Evolutionary conservation across 1,140 invertebrate genomes (phyloP), one percentile per base, ranked within the genome.

Genomic region (Chrysomallon squamiferum): DNA sequence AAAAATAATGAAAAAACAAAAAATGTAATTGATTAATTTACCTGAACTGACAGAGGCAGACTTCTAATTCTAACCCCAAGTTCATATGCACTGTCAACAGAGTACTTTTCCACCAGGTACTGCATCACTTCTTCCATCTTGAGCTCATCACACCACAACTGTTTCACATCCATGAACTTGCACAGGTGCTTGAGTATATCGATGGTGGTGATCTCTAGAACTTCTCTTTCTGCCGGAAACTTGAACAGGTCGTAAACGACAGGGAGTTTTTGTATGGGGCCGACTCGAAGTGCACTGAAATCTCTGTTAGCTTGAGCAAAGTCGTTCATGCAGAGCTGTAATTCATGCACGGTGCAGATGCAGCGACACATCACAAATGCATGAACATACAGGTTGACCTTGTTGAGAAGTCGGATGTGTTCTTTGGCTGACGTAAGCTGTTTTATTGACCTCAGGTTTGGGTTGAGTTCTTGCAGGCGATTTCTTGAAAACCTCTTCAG

Each of bases 61-160:
- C 81, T 84, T 30, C 75, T 68, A 4, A 85, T 75, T 41, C 80
- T 68, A 11, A 84, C 74, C 22, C 83, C 83, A n/a, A 85, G 72
- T 13, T 76, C 68, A 61, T 74, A 81, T 2, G 76, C 77, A 65
- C 72, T 69, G 13, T 73, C 65, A 15, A 76, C 75, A 9, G 67
- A 43, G 57, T 77, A 76, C 27, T 64, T 57, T 22, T 79, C 72
- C 35, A 76, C 70, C 22, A 85, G 59, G 57, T 77, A 82, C 11
- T 69, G 62, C 78, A 85, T 77, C 50, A 84, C 79, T 1, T 79
- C 74, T 33, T 79, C 70, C 59, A 85, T 52, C 13, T 76, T 69
- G n/a, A 75, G 27, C 33, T 66, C 74, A 6, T 70, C 70, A 2
- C 54, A 71, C 82, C 83, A 85, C 30, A 74, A 71, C 1, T 76